These are phyloP conservation scores for Platalea minor DNA, from an alignment of 2,797 vertebrate genomes.

Conservation along the genomic window DNA sequence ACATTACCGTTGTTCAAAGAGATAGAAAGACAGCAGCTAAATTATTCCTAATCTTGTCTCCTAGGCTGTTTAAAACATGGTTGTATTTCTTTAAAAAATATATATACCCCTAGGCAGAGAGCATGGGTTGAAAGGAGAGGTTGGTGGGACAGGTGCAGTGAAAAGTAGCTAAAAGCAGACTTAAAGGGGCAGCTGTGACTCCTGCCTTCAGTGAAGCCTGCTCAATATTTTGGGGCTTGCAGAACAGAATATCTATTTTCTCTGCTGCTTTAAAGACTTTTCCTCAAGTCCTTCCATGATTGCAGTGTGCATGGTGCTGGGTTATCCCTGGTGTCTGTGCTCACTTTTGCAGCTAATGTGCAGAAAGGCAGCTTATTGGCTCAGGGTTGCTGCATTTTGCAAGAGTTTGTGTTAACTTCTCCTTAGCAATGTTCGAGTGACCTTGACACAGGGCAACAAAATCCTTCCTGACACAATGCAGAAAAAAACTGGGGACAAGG, in stretches of 20 bases:
- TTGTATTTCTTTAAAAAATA: neutral
- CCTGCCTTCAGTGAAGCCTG: neutral
- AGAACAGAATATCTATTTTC: neutral
- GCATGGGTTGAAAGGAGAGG: neutral
- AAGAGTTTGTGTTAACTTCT: neutral
- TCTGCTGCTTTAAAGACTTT: neutral
- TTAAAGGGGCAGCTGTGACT: neutral
- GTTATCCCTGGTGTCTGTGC: neutral
- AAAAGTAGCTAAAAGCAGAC: neutral
- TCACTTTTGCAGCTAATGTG: neutral
- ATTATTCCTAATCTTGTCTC: neutral
- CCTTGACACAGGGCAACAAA: neutral
- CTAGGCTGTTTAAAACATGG: neutral
- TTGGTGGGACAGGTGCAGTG: neutral
- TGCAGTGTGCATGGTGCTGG: fast-evolving
- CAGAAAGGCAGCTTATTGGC: neutral
- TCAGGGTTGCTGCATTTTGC: neutral
- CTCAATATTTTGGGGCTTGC: neutral
- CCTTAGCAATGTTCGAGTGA: neutral
- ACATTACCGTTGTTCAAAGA: neutral
- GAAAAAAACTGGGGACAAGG: fast-evolving
- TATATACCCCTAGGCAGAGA: neutral
- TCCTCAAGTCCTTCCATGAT: neutral
- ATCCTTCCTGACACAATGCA: neutral
- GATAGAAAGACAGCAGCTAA: neutral